Base-by-base conservation (phyloP, 2,888 invertebrate species). In the Stenchaetothrips biformis region DNA sequence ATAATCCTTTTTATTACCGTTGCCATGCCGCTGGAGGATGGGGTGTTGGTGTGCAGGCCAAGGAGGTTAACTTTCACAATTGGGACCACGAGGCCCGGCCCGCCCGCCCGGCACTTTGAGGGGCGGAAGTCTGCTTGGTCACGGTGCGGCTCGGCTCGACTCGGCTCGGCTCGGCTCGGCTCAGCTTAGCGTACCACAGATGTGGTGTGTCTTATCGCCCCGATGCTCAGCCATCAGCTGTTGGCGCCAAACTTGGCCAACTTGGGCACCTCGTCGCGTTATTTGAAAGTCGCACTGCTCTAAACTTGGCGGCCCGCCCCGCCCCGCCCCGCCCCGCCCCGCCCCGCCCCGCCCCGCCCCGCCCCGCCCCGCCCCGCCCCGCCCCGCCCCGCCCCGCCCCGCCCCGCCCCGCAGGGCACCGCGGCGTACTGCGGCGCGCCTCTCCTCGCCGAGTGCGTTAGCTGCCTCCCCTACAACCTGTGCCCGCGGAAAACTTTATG, bases 1-100 rank as follows among this genome's bases (percentile, higher is more conserved):
- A 74, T 74, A 74, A 74, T 74, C 67, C 67, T 74, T 74, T 74
- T 74, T 74, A 74, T 74, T 74, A 74, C 67, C 25, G 18, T 59
- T 59, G 18, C 13, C 18, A 59, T 37, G 37, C 37, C 37, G 37
- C 4, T 37, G 67, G 67, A 67, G 67, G 67, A 67, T n/a, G 67
- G 67, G 67, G 67, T 53, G 53, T 53, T 18, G 53, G 67, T 21
- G 67, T 8, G 67, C 25, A 7, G 67, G 67, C 16, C 37, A 37
- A 13, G 53, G 21, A 11, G 67, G 67, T 74, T 74, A 74, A 74
- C 67, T 74, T 74, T 74, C 21, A 74, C 67, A 74, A 74, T 74
- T 74, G 67, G 67, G 67, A 4, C 62, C 21, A 49, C n/a, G n/a
- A 2, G 37, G 37, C 37, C 53, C 13, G 16, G 18, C 13, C 53